These are phyloP conservation scores for Apamea epomidion DNA, from an alignment of 2,888 invertebrate genomes.

Conservation along the genomic window DNA sequence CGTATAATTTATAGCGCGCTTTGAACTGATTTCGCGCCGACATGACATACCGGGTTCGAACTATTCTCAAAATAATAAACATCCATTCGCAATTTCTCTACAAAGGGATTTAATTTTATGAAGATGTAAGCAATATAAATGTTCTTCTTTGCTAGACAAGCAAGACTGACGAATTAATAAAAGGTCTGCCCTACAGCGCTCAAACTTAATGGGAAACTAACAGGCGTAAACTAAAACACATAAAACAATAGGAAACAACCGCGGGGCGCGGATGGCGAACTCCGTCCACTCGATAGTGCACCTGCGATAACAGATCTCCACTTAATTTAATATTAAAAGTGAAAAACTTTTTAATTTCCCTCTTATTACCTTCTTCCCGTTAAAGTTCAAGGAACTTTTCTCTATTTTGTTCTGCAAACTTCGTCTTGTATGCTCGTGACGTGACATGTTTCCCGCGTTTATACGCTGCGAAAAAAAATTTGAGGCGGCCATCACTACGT, in stretches of 20 bases:
- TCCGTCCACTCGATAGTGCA: conserved; percentile 74
- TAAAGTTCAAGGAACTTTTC: conserved; percentile 77
- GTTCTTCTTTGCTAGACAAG: conserved; percentile 72
- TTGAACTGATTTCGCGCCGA: conserved; percentile 80
- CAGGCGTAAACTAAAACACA: conserved; percentile 84
- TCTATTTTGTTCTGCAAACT: conserved; percentile 85
- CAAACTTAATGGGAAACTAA: conserved; percentile 82
- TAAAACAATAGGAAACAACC: conserved; percentile 78
- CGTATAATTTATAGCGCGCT: conserved; percentile 81
- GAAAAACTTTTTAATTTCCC: conserved; percentile 84
- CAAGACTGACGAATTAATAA: conserved; percentile 80
- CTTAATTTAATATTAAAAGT: conserved; percentile 82
- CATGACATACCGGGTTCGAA: conserved; percentile 66
- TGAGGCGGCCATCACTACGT: conserved; percentile 87
- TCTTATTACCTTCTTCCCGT: conserved; percentile 79
- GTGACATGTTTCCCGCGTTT: conserved; percentile 81
- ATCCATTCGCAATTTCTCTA: conserved; percentile 68
- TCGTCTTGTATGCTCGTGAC: conserved; percentile 85
- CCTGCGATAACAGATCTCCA: conserved; percentile 77
- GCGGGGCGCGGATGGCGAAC: conserved; percentile 65
- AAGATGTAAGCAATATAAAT: conserved; percentile 73
- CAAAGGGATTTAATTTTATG: conserved; percentile 75
- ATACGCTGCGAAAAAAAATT: conserved; percentile 80
- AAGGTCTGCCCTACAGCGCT: conserved; percentile 75
- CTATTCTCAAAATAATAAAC: conserved; percentile 77